Evolutionary conservation across 2,113 vertebrate species (phyloP).

Genomic region (Falcunculus frontatus): DNA sequence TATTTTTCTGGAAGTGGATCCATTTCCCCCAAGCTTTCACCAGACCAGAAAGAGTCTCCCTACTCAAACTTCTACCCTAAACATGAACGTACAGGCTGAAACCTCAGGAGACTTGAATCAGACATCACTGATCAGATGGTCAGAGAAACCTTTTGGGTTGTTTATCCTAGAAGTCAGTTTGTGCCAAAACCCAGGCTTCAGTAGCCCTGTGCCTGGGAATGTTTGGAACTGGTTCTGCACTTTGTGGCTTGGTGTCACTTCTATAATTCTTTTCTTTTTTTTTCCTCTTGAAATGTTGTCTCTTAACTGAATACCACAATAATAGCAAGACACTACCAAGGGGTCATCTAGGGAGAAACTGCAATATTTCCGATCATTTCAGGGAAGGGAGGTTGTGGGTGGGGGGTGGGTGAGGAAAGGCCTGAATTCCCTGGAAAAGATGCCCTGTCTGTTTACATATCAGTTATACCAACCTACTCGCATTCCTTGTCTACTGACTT

Average conservation of each 20-base stretch:
- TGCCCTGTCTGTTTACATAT: not conserved
- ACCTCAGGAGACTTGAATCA: not conserved
- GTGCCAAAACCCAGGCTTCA: not conserved
- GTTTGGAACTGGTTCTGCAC: not conserved
- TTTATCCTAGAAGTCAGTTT: not conserved
- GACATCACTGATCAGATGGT: not conserved
- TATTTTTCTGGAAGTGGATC: not conserved
- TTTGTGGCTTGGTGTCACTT: slow-evolving; percentile 20
- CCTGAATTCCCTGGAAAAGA: not conserved
- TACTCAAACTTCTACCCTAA: not conserved
- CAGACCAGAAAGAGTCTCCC: not conserved
- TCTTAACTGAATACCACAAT: slow-evolving; percentile 19
- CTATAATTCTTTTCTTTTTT: not conserved
- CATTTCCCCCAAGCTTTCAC: not conserved
- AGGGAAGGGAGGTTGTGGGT: not conserved
- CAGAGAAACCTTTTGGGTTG: not conserved
- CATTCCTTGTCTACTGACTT: not conserved
- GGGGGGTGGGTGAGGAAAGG: not conserved
- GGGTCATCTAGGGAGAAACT: not conserved
- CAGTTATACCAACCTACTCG: not conserved
- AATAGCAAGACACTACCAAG: slow-evolving; percentile 17
- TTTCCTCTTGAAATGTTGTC: not conserved
- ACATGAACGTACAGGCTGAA: not conserved
- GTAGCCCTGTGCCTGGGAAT: not conserved
- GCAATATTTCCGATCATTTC: slow-evolving; percentile 12